Evolutionary conservation across 2,888 invertebrate genomes (phyloP), one percentile per base, ranked within the genome.

Genomic region (Zaprionus lineosus): DNA sequence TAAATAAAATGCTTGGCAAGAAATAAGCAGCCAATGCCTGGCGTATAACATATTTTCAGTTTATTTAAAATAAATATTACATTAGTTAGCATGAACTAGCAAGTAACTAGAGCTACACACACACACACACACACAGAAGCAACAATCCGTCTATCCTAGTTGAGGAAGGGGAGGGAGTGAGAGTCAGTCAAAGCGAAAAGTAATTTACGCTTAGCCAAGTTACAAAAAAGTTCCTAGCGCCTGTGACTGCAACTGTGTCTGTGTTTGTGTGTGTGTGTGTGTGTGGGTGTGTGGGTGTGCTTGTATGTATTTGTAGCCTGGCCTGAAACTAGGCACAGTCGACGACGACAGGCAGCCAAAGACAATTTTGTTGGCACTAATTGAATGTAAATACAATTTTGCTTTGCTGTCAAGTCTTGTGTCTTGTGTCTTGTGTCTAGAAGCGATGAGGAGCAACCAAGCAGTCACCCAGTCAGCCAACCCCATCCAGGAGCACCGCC

Each of bases 361-460:
- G 81, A 82, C 81, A 82, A 82, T 82, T 82, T 82, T 83, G 81
- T 82, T 85, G 84, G 81, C 81, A 82, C 81, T 82, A 82, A 82
- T 82, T 82, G 86, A 82, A 82, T 82, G 81, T 82, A 82, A 82
- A 82, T 82, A 82, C 84, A 83, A 85, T 82, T 82, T 82, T 82
- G 81, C 86, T 82, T 82, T 79, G 84, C 86, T 85, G 84, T 82
- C 86, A 85, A 79, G 84, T 79, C 78, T 79, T 82, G 81, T 81
- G 81, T 85, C 84, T 81, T 79, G 79, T 85, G 83, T 79, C 78
- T 79, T 82, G 77, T 81, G 81, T 85, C 84, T 82, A 79, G 81
- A 48, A 58, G 44, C 64, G 52, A 37, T 36, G 43, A 52, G 37
- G 19, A 21, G 43, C 24, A 24, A 44, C 11, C 39, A 37, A 15